These are phyloP conservation scores for Drosophila suzukii DNA, from an alignment of 1,140 invertebrate species.

Conservation along the genomic window DNA sequence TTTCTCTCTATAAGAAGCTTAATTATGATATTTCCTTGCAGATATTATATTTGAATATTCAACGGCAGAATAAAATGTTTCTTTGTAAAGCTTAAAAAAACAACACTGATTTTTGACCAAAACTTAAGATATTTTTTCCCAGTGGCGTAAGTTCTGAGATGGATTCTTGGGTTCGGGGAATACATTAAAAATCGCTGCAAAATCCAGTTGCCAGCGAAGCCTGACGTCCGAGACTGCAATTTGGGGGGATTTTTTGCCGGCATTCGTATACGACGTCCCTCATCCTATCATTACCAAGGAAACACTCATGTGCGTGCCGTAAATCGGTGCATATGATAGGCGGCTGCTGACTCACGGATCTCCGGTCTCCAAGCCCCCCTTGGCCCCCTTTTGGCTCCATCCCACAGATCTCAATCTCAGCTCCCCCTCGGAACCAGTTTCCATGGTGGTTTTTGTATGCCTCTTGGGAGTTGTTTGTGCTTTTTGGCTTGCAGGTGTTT, in stretches of 20 bases:
- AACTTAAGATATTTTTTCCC: background rate
- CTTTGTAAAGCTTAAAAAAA: too few relatives aligned
- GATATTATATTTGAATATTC: too few relatives aligned
- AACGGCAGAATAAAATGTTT: too few relatives aligned
- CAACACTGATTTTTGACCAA: too few relatives aligned
- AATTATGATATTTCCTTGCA: too few relatives aligned
- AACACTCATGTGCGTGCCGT: constrained; percentile 46
- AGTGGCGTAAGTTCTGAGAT: background rate
- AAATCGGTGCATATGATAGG: constrained; percentile 36
- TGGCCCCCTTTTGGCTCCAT: background rate
- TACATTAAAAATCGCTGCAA: constrained; percentile 26
- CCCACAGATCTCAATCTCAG: constrained; percentile 25
- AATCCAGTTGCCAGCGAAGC: constrained; percentile 38
- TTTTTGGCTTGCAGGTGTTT: constrained; percentile 48
- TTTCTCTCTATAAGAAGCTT: too few relatives aligned
- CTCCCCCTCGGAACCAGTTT: constrained; percentile 51
- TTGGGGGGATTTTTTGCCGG: constrained; percentile 33
- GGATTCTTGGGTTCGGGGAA: constrained; percentile 29
- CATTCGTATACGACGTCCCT: background rate
- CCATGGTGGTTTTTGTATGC: constrained; percentile 33
- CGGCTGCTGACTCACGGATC: constrained; percentile 26
- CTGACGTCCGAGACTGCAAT: constrained; percentile 30
- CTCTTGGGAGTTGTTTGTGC: background rate
- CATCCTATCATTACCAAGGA: constrained; percentile 49
- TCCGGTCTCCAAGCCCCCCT: constrained; percentile 18